Percentiles rank a stretch among this genome's conserved stretches.
phyloP scores from a whole-genome alignment of 2,888 invertebrate genomes.

The Chorisops tibialis region DNA sequence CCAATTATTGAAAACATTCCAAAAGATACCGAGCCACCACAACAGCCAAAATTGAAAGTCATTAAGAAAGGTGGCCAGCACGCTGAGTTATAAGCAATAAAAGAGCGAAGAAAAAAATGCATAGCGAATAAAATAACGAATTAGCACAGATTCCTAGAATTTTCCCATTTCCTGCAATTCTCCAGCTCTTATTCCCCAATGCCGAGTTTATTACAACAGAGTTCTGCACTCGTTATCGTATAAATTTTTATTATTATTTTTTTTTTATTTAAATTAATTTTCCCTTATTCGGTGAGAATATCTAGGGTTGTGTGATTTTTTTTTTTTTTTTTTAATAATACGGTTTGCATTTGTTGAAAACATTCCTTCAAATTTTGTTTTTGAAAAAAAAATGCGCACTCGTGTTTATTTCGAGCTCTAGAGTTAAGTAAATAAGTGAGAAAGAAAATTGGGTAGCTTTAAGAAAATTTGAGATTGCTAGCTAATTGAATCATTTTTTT shows the following conservation, averaged over 20 bases:
- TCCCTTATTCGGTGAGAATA: too few relatives aligned
- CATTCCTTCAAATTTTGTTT: not conserved
- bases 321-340: too few relatives aligned
- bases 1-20: conserved; percentile 59
- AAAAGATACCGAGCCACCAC: conserved; percentile 56
- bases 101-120: not conserved
- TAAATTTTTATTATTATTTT: too few relatives aligned
- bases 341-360: too few relatives aligned
- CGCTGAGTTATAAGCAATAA: conserved; percentile 44
- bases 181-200: too few relatives aligned
- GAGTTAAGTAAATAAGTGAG: too few relatives aligned
- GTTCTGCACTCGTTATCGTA: too few relatives aligned
- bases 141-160: too few relatives aligned
- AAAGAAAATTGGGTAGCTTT: not conserved
- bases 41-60: conserved; percentile 58
- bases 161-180: too few relatives aligned
- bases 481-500: not conserved
- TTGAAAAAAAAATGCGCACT: not conserved
- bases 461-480: conserved; percentile 19
- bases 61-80: conserved; percentile 58
- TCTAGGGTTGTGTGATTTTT: too few relatives aligned
- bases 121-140: not conserved
- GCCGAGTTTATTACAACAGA: too few relatives aligned
- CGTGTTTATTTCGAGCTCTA: not conserved
- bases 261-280: too few relatives aligned